Base-by-base conservation (phyloP, 2,888 invertebrate species). In the Amitus sp. region DNA sequence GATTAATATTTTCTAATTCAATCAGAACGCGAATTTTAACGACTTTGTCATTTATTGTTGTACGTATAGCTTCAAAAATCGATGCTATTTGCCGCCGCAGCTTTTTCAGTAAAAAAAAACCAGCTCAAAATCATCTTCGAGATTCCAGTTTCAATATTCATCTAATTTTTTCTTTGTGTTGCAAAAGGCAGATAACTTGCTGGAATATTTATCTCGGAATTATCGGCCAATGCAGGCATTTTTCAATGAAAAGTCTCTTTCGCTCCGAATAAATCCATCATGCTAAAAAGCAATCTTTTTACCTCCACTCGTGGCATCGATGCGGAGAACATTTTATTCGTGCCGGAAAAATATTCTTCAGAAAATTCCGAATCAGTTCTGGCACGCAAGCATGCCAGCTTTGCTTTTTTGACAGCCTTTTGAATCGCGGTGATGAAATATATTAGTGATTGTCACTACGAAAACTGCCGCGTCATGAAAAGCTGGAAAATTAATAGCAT, bases 261-360 rank as follows among this genome's bases (percentile, higher is more conserved):
- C n/a, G 30, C 30, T 30, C 30, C n/a, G 10, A 51, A 19, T 19
- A 55, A 56, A 55, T 23, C 30, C 33, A 47, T 20, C 52, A 52
- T 6, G 53, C 48, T 53, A 49, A 48, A 57, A 62, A 62, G 57
- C 39, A 45, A 53, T 49, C 51, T 53, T 62, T 62, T 62, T 39
- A 30, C 34, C 49, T 62, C 45, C 47, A 53, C 49, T 49, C 53
- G 49, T 45, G 47, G 48, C 53, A 49, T 43, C 51, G 40, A 47
- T 40, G 48, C 9, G 46, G 58, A 52, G 55, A 62, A 42, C 57
- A 56, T 40, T 66, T 60, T 56, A 60, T 50, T 33, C 58, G 61
- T 34, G 55, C 39, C 45, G 63, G 61, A 70, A 73, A 73, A 74
- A 73, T 74, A 76, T 78, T 79, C 78, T 79, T 78, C 74, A 74